A percentile compares a stretch with the other conserved stretches of the same genome.
Evolutionary conservation across 2,113 vertebrate species (phyloP).

Genomic region (Hylia prasina): DNA sequence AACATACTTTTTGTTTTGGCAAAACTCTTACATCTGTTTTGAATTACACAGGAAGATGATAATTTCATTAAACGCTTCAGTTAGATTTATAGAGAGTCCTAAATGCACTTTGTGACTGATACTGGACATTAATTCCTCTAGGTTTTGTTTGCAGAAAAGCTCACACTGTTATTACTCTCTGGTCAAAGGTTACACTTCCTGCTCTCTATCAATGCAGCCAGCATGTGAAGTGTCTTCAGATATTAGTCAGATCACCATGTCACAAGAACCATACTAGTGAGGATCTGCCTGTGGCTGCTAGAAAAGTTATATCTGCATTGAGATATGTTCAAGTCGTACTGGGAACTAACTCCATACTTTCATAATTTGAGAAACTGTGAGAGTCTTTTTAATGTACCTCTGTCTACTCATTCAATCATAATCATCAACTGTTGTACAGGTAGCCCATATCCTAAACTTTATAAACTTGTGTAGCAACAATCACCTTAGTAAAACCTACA

Average conservation of each 20-base stretch:
- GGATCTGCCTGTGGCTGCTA: constrained; percentile 18
- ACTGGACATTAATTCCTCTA: constrained; percentile 63
- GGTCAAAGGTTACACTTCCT: constrained; percentile 77
- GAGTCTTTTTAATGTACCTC: not conserved
- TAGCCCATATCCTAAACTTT: not conserved
- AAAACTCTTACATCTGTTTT: constrained; percentile 51
- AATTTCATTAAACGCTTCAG: constrained; percentile 68
- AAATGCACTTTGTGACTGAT: constrained; percentile 67
- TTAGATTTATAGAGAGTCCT: constrained; percentile 69
- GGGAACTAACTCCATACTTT: not conserved
- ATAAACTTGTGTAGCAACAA: not conserved
- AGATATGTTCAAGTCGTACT: accelerated
- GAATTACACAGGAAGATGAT: constrained; percentile 69
- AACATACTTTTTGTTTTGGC: not conserved
- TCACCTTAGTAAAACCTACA: not conserved
- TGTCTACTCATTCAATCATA: not conserved
- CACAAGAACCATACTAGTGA: not conserved
- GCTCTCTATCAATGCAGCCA: constrained; percentile 58
- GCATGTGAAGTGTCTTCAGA: constrained; percentile 65
- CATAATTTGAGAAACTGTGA: not conserved
- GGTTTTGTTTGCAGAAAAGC: constrained; percentile 59
- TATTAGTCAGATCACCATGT: constrained; percentile 61
- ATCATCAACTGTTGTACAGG: not conserved
- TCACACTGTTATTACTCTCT: constrained; percentile 59
- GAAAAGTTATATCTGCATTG: constrained; percentile 7